phyloP scores from a whole-genome alignment of 2,797 vertebrate genomes.

The Chanos chanos region DNA sequence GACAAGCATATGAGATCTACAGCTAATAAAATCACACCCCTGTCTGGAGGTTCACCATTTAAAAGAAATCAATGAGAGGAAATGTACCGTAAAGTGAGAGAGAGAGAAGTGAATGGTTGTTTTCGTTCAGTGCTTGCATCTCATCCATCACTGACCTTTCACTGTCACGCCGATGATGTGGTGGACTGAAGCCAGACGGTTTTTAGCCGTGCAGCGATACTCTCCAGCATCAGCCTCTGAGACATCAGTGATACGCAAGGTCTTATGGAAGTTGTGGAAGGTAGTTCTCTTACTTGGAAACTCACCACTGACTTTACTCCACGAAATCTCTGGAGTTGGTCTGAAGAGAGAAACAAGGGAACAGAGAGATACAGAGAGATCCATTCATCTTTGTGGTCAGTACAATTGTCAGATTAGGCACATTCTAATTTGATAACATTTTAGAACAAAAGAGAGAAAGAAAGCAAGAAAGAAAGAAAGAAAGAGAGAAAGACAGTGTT shows the following conservation, averaged over 20 bases:
- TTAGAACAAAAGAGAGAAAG: neutral
- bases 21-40: slow-evolving; percentile 5
- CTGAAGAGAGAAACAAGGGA: slow-evolving; percentile 56
- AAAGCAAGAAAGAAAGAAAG: neutral
- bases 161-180: slow-evolving; percentile 87
- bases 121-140: neutral
- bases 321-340: slow-evolving; percentile 87
- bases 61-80: slow-evolving; percentile 55
- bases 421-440: too few relatives aligned
- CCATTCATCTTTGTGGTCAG: too few relatives aligned
- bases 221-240: slow-evolving; percentile 89
- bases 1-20: slow-evolving; percentile 16
- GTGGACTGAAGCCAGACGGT: slow-evolving; percentile 73
- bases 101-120: neutral
- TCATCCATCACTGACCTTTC: slow-evolving; percentile 75
- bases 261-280: slow-evolving; percentile 87
- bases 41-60: slow-evolving; percentile 45
- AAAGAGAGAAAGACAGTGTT: neutral
- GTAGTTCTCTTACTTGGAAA: slow-evolving; percentile 76
- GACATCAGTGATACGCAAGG: slow-evolving; percentile 82
- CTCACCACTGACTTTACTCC: slow-evolving; percentile 86
- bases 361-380: neutral
- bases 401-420: too few relatives aligned
- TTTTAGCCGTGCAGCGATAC: slow-evolving; percentile 89
- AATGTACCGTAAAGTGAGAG: slow-evolving; percentile 12